Conservation (phyloP, 2,797 vertebrate genomes). For the Leucoraja ocellata region DNA sequence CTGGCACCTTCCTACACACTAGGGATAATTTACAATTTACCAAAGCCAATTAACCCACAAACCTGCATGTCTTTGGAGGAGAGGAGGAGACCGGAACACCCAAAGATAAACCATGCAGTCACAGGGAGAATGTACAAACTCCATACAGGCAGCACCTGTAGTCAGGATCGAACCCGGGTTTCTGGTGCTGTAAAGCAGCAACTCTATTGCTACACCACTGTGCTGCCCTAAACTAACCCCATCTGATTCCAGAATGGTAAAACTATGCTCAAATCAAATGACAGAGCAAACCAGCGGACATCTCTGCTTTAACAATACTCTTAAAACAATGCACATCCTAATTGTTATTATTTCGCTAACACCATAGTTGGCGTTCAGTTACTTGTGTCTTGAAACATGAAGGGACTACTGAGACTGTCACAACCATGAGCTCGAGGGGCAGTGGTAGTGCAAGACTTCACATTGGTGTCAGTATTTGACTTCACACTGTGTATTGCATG, state of each 20-base stretch:
- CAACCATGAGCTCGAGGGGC: not conserved
- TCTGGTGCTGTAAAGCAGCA: too few relatives aligned
- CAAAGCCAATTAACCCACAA: too few relatives aligned
- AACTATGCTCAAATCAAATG: not conserved
- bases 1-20: too few relatives aligned
- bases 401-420: not conserved
- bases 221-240: not conserved
- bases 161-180: too few relatives aligned
- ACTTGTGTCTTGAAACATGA: not conserved
- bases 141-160: too few relatives aligned
- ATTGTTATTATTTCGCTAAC: not conserved
- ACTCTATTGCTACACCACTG: too few relatives aligned
- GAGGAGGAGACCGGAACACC: too few relatives aligned
- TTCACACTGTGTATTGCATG: not conserved
- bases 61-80: too few relatives aligned
- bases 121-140: too few relatives aligned
- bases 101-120: too few relatives aligned
- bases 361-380: not conserved
- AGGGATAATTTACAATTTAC: too few relatives aligned
- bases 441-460: not conserved
- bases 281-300: not conserved
- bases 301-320: not conserved
- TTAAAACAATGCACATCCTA: not conserved
- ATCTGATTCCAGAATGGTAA: not conserved
- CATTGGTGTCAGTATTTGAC: not conserved